phyloP scores from a whole-genome alignment of 2,797 vertebrate genomes.

The Okamejei kenojei region DNA sequence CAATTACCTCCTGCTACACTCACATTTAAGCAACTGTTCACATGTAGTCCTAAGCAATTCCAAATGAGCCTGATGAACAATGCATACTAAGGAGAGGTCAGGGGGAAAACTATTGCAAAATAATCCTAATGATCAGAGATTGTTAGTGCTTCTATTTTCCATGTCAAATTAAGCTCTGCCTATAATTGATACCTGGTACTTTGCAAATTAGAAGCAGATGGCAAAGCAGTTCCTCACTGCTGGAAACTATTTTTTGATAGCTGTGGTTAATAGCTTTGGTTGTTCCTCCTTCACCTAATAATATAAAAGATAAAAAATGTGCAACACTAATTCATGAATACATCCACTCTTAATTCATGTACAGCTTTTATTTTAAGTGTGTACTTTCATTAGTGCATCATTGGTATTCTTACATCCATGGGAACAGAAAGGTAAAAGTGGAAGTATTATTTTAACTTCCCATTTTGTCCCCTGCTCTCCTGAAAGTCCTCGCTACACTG shows the following conservation, averaged over 20 bases:
- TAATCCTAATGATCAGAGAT: constrained; percentile 38
- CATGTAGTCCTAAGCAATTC: constrained; percentile 17
- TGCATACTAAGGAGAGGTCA: constrained; percentile 25
- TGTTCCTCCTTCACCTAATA: background rate
- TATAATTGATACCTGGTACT: constrained; percentile 38
- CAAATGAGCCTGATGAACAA: constrained; percentile 25
- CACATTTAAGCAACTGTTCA: constrained; percentile 20
- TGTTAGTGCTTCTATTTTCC: constrained; percentile 38
- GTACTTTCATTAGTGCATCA: background rate
- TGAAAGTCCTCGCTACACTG: background rate
- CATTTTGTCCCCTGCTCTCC: background rate
- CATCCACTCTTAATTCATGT: background rate
- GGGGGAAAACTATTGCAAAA: constrained; percentile 13
- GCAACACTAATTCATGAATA: background rate
- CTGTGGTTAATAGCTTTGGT: constrained; percentile 10
- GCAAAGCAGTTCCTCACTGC: constrained; percentile 10
- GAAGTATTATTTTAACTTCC: background rate
- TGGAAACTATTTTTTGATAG: constrained; percentile 33
- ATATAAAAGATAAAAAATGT: background rate
- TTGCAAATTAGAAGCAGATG: constrained; percentile 37
- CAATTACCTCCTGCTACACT: constrained; percentile 16
- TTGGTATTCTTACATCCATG: background rate
- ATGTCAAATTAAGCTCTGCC: constrained; percentile 33
- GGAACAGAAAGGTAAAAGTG: background rate
- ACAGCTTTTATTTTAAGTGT: background rate